Evolutionary conservation across 2,888 invertebrate genomes (phyloP).

Genomic region (Platycheirus rosarum): DNA sequence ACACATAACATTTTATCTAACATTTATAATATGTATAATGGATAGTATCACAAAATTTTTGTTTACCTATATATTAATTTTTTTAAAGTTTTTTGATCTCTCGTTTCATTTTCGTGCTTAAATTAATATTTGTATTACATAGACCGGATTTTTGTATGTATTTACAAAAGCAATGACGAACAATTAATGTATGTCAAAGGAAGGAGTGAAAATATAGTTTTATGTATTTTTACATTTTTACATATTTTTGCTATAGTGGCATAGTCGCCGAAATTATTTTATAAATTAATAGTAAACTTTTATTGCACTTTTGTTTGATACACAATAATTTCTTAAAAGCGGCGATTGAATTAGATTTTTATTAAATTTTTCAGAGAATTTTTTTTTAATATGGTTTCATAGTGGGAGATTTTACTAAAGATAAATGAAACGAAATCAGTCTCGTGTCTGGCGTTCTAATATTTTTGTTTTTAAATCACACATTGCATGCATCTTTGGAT

Average conservation of each 20-base stretch:
- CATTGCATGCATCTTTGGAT: constrained; percentile 82
- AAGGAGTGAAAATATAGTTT: constrained; percentile 31
- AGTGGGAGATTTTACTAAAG: constrained; percentile 47
- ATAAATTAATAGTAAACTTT: constrained; percentile 50
- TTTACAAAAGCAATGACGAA: constrained; percentile 59
- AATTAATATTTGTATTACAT: constrained; percentile 55
- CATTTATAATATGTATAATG: constrained; percentile 74
- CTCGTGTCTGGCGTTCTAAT: constrained; percentile 78
- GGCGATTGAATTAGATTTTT: constrained; percentile 39
- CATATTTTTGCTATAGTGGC: constrained; percentile 22
- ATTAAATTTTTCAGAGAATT: constrained; percentile 56
- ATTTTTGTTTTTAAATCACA: constrained; percentile 75
- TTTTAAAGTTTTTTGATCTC: constrained; percentile 48
- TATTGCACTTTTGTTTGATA: constrained; percentile 69
- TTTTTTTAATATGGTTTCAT: constrained; percentile 66
- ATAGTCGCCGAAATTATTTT: constrained; percentile 53
- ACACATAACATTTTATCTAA: constrained; percentile 51
- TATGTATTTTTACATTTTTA: constrained; percentile 65
- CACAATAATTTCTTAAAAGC: constrained; percentile 43
- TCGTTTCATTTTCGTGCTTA: constrained; percentile 57
- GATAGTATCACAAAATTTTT: constrained; percentile 75
- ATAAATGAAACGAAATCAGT: constrained; percentile 82
- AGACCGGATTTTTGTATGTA: constrained; percentile 48
- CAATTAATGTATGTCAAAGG: constrained; percentile 15
- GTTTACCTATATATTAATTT: constrained; percentile 69